Percentiles rank a stretch among this genome's conserved stretches.
Evolutionary conservation across 2,113 vertebrate species (phyloP).

Genomic region (Leptobrachium leishanense): DNA sequence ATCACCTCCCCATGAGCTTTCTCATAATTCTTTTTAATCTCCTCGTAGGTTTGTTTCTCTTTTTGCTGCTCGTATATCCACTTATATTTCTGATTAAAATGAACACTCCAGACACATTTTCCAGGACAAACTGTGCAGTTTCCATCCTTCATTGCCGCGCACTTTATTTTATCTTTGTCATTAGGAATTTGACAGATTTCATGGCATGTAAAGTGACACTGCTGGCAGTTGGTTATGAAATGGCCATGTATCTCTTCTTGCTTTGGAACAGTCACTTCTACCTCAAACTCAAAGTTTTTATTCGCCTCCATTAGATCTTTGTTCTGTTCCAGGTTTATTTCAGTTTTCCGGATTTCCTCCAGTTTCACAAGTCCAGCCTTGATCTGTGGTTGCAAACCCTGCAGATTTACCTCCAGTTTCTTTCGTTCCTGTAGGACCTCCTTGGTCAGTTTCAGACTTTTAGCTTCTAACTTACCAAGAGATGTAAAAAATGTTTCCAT

Average conservation of each 20-base stretch:
- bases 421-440: background rate
- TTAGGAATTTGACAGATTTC: accelerated
- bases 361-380: slow-evolving; percentile 7
- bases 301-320: slow-evolving; percentile 31
- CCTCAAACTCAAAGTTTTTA: slow-evolving; percentile 47
- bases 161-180: background rate
- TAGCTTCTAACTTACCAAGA: background rate
- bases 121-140: slow-evolving; percentile 21
- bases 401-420: slow-evolving; percentile 22
- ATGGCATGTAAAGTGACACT: slow-evolving; percentile 51
- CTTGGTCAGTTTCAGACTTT: slow-evolving; percentile 8
- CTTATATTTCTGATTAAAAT: slow-evolving; percentile 48
- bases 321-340: slow-evolving; percentile 20
- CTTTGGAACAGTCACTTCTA: background rate
- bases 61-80: background rate
- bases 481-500: slow-evolving; percentile 45
- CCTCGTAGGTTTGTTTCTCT: slow-evolving; percentile 15
- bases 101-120: slow-evolving; percentile 39
- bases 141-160: background rate
- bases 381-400: slow-evolving; percentile 42
- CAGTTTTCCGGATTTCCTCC: slow-evolving; percentile 38
- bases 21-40: slow-evolving; percentile 38
- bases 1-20: slow-evolving; percentile 3
- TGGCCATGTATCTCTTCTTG: background rate
- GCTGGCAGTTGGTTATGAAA: slow-evolving; percentile 38